These are phyloP conservation scores for Heliconius himera DNA, from an alignment of 1,140 invertebrate species.

Conservation along the genomic window DNA sequence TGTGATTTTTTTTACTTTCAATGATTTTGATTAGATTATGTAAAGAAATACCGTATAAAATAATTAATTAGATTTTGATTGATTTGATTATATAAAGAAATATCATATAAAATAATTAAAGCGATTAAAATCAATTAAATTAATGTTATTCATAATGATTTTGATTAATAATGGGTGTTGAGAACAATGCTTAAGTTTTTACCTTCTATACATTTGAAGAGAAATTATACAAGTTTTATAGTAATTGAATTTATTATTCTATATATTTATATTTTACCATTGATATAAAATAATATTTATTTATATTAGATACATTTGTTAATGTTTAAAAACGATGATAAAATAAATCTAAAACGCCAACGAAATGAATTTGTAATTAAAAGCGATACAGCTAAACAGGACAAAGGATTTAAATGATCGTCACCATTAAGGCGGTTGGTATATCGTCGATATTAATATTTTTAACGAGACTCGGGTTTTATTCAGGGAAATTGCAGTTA, in stretches of 20 bases:
- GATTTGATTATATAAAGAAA: background rate
- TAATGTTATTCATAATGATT: background rate
- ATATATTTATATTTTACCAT: too few relatives aligned
- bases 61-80: background rate
- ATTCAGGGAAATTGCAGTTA: constrained; percentile 78
- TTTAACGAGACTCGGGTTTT: constrained; percentile 67
- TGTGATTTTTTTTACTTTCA: too few relatives aligned
- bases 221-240: background rate
- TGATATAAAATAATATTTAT: too few relatives aligned
- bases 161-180: background rate
- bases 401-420: constrained; percentile 65
- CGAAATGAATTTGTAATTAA: constrained; percentile 41
- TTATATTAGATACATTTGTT: too few relatives aligned
- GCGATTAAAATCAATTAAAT: background rate
- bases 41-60: background rate
- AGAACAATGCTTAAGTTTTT: background rate
- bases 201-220: background rate
- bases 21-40: background rate
- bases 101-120: background rate
- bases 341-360: constrained; percentile 4
- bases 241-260: too few relatives aligned
- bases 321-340: background rate
- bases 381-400: constrained; percentile 39
- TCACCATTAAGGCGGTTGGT: constrained; percentile 58
- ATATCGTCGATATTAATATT: constrained; percentile 76